phyloP scores from a whole-genome alignment of 1,140 invertebrate genomes.

The Bombus pascuorum region DNA sequence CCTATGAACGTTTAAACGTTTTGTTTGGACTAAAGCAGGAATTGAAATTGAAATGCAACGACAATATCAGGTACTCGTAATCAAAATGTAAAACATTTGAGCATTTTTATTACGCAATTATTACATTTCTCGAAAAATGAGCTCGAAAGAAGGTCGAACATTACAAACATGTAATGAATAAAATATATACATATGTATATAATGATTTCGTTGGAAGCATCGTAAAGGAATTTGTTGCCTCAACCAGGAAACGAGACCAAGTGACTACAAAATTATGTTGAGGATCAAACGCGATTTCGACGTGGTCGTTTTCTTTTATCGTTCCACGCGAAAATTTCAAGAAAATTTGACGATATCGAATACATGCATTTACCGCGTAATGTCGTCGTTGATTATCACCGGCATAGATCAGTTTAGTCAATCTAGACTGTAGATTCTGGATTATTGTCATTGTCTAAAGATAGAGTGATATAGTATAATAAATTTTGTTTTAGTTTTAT shows the following conservation, averaged over 20 bases:
- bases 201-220: background rate
- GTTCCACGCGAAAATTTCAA: background rate
- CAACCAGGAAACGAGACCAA: background rate
- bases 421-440: background rate
- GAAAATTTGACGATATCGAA: background rate
- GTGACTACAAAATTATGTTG: background rate
- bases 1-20: background rate
- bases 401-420: background rate
- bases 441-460: background rate
- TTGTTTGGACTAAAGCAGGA: background rate
- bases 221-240: background rate
- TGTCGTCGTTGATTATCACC: background rate
- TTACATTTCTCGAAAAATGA: background rate
- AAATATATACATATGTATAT: background rate
- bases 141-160: background rate
- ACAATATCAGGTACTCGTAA: background rate
- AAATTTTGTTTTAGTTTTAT: background rate
- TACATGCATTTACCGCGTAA: background rate
- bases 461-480: background rate
- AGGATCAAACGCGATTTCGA: background rate
- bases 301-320: background rate
- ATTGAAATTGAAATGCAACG: background rate
- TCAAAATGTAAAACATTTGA: background rate
- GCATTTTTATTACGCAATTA: background rate
- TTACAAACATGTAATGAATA: background rate